Percentiles rank a stretch among this genome's conserved stretches.
Evolutionary conservation across 2,888 invertebrate species (phyloP).

Genomic region (Saturnia pavonia): DNA sequence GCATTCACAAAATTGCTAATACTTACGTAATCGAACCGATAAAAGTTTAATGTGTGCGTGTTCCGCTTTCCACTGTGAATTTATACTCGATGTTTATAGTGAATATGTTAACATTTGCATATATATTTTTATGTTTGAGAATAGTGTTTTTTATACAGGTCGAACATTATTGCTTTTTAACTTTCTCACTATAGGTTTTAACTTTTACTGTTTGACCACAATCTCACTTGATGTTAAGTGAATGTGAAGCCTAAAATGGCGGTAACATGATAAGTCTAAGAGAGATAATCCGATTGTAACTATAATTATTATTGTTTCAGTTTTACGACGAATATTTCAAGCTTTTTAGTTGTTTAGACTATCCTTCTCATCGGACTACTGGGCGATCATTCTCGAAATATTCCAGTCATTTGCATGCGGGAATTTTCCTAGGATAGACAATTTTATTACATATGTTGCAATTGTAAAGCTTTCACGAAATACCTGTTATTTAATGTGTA

Average conservation of each 20-base stretch:
- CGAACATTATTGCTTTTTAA: no score
- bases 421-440: not conserved
- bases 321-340: not conserved
- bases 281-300: not conserved
- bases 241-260: not conserved
- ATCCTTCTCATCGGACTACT: not conserved
- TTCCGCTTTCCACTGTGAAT: no score
- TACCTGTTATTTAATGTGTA: not conserved
- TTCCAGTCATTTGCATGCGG: not conserved
- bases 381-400: not conserved
- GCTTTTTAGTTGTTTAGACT: not conserved
- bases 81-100: no score
- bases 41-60: no score
- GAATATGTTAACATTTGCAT: no score
- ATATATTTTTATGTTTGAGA: no score
- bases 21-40: no score
- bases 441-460: not conserved
- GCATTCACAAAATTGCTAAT: no score
- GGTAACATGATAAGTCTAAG: no score
- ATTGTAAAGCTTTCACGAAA: conserved; percentile 2
- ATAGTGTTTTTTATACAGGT: no score
- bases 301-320: not conserved
- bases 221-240: not conserved
- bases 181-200: no score
- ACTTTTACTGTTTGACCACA: no score